phyloP scores from a whole-genome alignment of 2,113 vertebrate genomes.

The Brienomyrus longianalis region DNA sequence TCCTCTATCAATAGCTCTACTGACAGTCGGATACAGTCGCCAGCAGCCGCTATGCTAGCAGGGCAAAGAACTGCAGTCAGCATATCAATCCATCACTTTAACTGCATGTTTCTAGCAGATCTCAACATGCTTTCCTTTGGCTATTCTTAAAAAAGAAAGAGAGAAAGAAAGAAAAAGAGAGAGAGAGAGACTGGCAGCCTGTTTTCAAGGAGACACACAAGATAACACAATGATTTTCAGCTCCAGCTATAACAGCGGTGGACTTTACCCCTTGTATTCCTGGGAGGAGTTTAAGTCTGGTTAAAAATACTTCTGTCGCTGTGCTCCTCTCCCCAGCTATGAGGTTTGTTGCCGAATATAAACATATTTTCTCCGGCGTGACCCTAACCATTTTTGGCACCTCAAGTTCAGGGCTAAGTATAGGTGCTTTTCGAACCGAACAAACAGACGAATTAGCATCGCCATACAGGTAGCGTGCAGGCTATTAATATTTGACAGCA shows the following conservation, averaged over 20 bases:
- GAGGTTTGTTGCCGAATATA: background rate
- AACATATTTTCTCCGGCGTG: background rate
- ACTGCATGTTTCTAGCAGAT: background rate
- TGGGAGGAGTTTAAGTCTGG: background rate
- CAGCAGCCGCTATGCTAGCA: background rate
- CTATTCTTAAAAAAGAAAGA: background rate
- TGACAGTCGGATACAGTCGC: background rate
- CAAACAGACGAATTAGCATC: background rate
- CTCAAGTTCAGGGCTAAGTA: conserved; percentile 15
- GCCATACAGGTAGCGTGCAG: background rate
- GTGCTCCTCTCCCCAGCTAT: background rate
- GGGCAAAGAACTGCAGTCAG: background rate
- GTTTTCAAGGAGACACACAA: background rate
- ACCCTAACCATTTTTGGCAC: background rate
- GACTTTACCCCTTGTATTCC: background rate
- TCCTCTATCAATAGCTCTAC: background rate
- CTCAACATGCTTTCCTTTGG: background rate
- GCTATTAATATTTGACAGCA: background rate
- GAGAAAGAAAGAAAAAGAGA: background rate
- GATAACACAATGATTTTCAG: background rate
- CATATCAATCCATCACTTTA: background rate
- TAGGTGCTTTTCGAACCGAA: background rate
- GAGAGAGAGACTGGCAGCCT: background rate
- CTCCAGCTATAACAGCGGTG: background rate
- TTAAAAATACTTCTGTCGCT: conserved; percentile 2